A percentile compares a stretch with the other conserved stretches of the same genome.
Evolutionary conservation across 2,797 vertebrate genomes (phyloP).

Genomic region (Danio jaintianensis): DNA sequence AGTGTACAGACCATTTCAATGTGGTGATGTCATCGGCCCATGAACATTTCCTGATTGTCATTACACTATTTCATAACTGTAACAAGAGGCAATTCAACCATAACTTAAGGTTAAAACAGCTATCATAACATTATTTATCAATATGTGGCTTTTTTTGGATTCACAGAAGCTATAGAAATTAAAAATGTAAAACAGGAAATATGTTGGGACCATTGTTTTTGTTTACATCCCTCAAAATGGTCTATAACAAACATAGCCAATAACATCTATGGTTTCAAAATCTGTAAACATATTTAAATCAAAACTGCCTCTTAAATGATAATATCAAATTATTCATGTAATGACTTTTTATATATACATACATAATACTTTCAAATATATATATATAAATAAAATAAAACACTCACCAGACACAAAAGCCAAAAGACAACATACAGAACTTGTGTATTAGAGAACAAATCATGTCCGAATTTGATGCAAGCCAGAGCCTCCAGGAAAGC

Average conservation of each 20-base stretch:
- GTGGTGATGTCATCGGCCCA: too few relatives aligned
- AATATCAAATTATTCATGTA: background rate
- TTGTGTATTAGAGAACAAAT: constrained; percentile 95
- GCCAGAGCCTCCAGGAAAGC: constrained; percentile 93
- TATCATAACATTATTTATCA: too few relatives aligned
- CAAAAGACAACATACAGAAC: constrained; percentile 89
- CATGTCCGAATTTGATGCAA: constrained; percentile 95
- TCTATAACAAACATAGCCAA: background rate
- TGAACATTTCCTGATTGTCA: too few relatives aligned
- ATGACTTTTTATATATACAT: background rate
- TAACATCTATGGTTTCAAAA: background rate
- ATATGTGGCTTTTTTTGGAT: too few relatives aligned
- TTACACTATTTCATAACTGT: too few relatives aligned
- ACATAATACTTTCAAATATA: background rate
- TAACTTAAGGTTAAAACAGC: too few relatives aligned
- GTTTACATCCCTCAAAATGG: too few relatives aligned
- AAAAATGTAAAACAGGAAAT: too few relatives aligned
- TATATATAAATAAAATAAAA: background rate
- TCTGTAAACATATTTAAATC: background rate
- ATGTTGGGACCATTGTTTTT: too few relatives aligned
- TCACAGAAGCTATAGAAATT: too few relatives aligned
- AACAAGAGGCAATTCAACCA: too few relatives aligned
- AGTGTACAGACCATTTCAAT: too few relatives aligned
- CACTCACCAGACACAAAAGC: constrained; percentile 94
- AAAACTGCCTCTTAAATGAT: background rate